Evolutionary conservation across 35 echinoderm and acorn worm species (phyloP).

Genomic region (Apostichopus parvimensis): DNA sequence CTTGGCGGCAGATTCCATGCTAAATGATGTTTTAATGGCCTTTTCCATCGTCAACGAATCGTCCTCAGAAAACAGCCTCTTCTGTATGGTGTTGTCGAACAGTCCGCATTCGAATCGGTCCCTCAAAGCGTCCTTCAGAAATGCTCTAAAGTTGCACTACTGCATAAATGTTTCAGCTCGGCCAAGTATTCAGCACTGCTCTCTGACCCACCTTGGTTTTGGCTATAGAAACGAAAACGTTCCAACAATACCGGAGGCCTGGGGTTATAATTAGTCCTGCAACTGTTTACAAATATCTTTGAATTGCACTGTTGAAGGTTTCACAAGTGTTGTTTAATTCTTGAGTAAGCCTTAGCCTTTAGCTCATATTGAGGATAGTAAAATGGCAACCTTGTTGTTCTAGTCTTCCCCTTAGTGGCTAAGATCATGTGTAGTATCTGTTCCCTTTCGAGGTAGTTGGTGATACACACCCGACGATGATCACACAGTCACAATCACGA

Average conservation of each 20-base stretch:
- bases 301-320: too few relatives aligned
- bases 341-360: too few relatives aligned
- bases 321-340: too few relatives aligned
- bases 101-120: not conserved
- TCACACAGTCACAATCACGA: too few relatives aligned
- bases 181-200: not conserved
- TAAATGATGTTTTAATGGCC: not conserved
- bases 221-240: conserved; percentile 14
- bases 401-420: too few relatives aligned
- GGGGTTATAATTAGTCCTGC: conserved; percentile 7
- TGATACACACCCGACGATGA: too few relatives aligned
- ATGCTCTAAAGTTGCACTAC: not conserved
- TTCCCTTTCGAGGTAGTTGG: too few relatives aligned
- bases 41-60: conserved; percentile 17
- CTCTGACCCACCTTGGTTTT: not conserved
- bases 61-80: conserved; percentile 5
- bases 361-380: too few relatives aligned
- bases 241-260: conserved; percentile 14
- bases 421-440: too few relatives aligned
- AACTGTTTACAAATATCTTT: conserved; percentile 33
- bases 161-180: not conserved
- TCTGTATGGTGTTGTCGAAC: not conserved
- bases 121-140: not conserved
- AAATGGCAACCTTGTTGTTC: too few relatives aligned
- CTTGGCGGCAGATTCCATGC: conserved; percentile 32